Evolutionary conservation across 2,113 vertebrate species (phyloP).

Genomic region (Microtus montanus): DNA sequence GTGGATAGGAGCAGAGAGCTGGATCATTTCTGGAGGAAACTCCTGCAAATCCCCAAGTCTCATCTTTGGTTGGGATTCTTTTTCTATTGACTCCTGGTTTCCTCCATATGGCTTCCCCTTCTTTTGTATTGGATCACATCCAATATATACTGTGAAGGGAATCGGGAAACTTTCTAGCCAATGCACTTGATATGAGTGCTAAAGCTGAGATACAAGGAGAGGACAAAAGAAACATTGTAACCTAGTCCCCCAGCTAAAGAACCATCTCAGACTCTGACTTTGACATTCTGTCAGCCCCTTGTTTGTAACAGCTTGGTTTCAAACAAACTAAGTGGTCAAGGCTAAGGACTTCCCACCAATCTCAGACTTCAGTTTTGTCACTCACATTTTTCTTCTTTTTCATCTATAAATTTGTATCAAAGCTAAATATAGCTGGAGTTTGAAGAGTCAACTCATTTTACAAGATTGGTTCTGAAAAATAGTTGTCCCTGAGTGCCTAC

Average conservation of each 20-base stretch:
- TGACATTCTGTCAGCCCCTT: background rate
- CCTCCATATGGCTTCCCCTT: background rate
- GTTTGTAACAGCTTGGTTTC: background rate
- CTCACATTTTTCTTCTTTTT: background rate
- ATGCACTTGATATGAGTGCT: background rate
- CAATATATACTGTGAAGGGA: background rate
- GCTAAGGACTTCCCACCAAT: background rate
- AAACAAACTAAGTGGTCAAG: background rate
- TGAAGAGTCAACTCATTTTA: background rate
- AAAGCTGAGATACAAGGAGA: background rate
- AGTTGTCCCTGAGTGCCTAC: background rate
- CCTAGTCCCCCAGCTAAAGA: background rate
- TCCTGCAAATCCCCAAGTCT: background rate
- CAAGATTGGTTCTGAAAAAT: background rate
- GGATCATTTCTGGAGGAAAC: background rate
- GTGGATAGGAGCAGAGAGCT: accelerated
- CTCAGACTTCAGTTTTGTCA: background rate
- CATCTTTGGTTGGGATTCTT: background rate
- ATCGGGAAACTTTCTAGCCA: background rate
- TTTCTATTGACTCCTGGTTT: background rate
- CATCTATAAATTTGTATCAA: background rate
- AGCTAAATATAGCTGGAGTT: background rate
- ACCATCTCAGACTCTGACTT: background rate
- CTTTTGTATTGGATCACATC: background rate
- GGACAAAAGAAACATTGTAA: background rate